Evolutionary conservation across 2,888 invertebrate species (phyloP).

Genomic region (Meliscaeva auricollis): DNA sequence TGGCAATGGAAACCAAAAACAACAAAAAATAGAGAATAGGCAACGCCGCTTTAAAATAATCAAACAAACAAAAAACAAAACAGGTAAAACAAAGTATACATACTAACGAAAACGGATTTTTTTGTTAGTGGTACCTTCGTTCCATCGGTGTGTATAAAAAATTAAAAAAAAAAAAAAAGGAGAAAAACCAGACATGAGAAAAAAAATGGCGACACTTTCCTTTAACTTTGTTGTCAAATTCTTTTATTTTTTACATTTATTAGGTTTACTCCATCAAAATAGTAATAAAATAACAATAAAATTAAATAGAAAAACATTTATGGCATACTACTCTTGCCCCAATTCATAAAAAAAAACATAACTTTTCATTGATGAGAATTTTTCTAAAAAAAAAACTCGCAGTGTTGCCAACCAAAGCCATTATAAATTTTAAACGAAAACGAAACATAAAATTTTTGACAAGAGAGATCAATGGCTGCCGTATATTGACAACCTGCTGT

Average conservation of each 20-base stretch:
- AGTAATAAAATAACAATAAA: not conserved
- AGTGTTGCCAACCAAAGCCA: constrained; percentile 57
- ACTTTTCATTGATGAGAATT: constrained; percentile 59
- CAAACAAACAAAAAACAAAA: constrained; percentile 45
- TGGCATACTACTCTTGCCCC: not conserved
- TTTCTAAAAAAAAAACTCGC: constrained; percentile 23
- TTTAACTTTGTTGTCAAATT: constrained; percentile 21
- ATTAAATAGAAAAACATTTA: constrained; percentile 8
- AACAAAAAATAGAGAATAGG: constrained; percentile 50
- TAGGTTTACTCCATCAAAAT: not conserved
- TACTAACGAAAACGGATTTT: constrained; percentile 45
- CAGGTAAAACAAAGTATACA: constrained; percentile 68
- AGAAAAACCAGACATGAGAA: constrained; percentile 54
- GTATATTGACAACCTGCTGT: constrained; percentile 60
- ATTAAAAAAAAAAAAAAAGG: constrained; percentile 32
- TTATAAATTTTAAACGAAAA: constrained; percentile 38
- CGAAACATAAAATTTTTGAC: constrained; percentile 48
- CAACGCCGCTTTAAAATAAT: constrained; percentile 63
- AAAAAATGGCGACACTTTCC: constrained; percentile 74
- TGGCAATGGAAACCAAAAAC: constrained; percentile 43
- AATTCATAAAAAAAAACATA: constrained; percentile 17
- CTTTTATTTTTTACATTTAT: not conserved
- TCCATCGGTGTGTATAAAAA: constrained; percentile 25
- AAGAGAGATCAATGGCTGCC: constrained; percentile 65
- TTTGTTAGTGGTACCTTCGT: constrained; percentile 40